Evolutionary conservation across 2,797 vertebrate genomes (phyloP), one percentile per base, ranked within the genome.

Genomic region (Anguilla obscura): DNA sequence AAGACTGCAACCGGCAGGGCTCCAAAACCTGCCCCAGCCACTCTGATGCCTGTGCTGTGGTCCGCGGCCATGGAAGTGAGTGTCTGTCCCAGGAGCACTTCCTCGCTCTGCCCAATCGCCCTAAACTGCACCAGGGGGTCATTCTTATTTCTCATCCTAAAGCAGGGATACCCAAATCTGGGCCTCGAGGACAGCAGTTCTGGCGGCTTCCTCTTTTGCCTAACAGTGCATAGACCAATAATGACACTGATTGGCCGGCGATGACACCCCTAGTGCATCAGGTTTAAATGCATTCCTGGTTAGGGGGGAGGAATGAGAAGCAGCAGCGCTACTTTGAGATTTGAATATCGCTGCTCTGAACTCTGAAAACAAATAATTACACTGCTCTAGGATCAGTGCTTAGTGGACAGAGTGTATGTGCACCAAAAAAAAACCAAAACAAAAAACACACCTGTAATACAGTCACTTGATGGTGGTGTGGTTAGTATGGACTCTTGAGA

Each of bases 1-100:
- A 97, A 0, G 97, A 97, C 92, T 98, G 98, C 93, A 98, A 98
- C 94, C 96, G 93, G 0, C 97, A 98, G 93, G 97, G 97, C 52
- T 94, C 96, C 60, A 97, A 97, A 93, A 92, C 94, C 12, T 98
- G 98, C 48, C 97, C 97, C 5, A 95, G 94, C 91, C 95, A 95
- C 87, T 97, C 97, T 0, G 97, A 98, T 27, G 97, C 97, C 0
- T 98, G 98, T 2, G 95, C 97, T 0, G 89, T 96, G 88, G 96
- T 98, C 76, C 94, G 94, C 87, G 97, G 97, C 91, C 97, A 97
- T 91, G 94, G 96, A 90, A 97, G 97, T 98, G 94, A 97, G 97
- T 96, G 16, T 40, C 33, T 96, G 16, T 40, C 33, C 27, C 69
- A 74, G 69, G 69, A 74, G 69, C 66, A 8, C 8, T 6, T 30